Conservation (phyloP, 2,113 vertebrate genomes). For the Oceanites oceanicus region DNA sequence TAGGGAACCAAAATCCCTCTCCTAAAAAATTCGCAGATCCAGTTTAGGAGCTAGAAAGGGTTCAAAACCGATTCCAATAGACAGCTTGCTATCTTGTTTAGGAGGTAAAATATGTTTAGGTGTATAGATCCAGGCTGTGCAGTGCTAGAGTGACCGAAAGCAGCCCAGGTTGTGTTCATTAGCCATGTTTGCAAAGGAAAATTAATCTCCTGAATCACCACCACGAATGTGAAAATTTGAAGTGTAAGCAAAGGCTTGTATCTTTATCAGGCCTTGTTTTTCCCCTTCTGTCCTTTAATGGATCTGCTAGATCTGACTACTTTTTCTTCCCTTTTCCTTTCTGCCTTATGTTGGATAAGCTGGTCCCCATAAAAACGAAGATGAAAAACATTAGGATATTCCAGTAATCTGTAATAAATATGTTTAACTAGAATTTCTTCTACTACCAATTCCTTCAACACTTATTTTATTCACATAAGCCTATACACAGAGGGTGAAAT, state of each 20-base stretch:
- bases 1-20: neutral
- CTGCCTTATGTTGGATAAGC: neutral
- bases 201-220: neutral
- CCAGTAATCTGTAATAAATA: neutral
- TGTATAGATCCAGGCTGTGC: neutral
- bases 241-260: neutral
- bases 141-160: neutral
- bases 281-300: neutral
- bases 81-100: neutral
- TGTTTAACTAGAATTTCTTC: neutral
- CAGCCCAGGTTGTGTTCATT: neutral
- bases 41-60: neutral
- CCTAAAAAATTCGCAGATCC: neutral
- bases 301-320: neutral
- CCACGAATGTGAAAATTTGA: neutral
- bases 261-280: neutral
- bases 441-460: neutral
- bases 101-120: neutral
- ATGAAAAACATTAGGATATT: neutral
- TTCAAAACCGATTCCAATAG: neutral
- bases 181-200: neutral
- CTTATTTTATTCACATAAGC: neutral
- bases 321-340: neutral
- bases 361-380: neutral
- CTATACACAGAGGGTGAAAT: neutral